Conservation (phyloP, 2,797 vertebrate genomes). For the Rhinogobio ventralis region DNA sequence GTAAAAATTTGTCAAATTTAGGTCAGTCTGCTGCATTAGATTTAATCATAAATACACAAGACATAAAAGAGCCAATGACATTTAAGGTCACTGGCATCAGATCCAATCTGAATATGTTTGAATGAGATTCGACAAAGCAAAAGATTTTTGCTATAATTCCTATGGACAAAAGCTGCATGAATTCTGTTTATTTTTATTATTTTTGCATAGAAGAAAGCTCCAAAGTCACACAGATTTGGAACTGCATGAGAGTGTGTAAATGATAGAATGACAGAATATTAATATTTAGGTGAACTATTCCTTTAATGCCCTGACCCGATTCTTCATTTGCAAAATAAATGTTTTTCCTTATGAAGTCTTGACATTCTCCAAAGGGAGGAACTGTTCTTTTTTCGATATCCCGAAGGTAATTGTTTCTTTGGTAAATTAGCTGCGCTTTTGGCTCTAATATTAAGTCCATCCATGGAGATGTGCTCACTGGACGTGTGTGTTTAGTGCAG, state of each 20-base stretch:
- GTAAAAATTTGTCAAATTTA: neutral
- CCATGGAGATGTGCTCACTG: constrained; percentile 32
- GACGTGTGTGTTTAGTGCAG: constrained; percentile 54
- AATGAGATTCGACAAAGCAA: neutral
- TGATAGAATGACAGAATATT: neutral
- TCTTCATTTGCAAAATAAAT: constrained; percentile 35
- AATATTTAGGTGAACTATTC: neutral
- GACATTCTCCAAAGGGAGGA: neutral
- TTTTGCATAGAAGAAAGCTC: neutral
- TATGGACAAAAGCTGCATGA: neutral
- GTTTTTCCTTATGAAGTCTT: constrained; percentile 11
- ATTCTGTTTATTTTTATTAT: no score
- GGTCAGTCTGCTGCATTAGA: neutral
- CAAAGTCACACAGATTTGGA: neutral
- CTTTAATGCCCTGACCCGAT: constrained; percentile 29
- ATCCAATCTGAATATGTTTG: neutral
- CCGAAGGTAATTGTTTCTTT: constrained; percentile 40
- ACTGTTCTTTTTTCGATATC: constrained; percentile 12
- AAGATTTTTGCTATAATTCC: neutral
- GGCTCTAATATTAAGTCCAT: constrained; percentile 54
- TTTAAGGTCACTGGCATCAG: neutral
- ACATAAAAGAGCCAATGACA: neutral
- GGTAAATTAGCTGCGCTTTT: constrained; percentile 57
- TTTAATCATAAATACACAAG: neutral
- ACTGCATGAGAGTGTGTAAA: neutral